phyloP scores from a whole-genome alignment of 1,140 invertebrate genomes.

The Pseudomyrmex flavicornis region DNA sequence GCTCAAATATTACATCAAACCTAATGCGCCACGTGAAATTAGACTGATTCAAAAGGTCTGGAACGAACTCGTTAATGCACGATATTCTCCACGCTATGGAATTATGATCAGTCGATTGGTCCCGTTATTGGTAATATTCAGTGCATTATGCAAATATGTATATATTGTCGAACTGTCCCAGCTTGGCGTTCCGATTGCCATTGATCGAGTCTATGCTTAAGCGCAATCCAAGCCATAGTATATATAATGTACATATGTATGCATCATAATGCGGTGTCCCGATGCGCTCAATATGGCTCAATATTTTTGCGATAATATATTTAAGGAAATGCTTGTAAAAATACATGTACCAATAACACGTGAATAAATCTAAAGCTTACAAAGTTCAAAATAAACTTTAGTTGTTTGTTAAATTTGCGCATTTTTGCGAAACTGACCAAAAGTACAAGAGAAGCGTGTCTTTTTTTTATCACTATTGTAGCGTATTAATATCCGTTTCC shows the following conservation, averaged over 20 bases:
- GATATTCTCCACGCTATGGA: slow-evolving; percentile 27
- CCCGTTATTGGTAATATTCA: slow-evolving; percentile 56
- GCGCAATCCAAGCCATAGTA: slow-evolving; percentile 24
- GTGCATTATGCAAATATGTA: slow-evolving; percentile 60
- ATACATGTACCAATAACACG: background rate
- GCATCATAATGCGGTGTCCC: slow-evolving; percentile 14
- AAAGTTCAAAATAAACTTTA: too few relatives aligned
- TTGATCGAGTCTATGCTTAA: slow-evolving; percentile 47
- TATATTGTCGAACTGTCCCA: slow-evolving; percentile 33
- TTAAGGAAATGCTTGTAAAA: background rate
- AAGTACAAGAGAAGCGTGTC: too few relatives aligned
- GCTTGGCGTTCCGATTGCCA: slow-evolving; percentile 38
- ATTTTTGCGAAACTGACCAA: too few relatives aligned
- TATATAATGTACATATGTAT: background rate
- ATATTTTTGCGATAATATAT: slow-evolving; percentile 15
- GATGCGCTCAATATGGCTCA: background rate
- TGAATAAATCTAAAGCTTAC: too few relatives aligned
- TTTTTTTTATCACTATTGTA: too few relatives aligned
- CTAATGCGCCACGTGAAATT: slow-evolving; percentile 16
- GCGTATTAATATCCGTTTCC: too few relatives aligned
- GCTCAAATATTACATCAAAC: slow-evolving; percentile 4
- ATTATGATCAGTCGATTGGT: slow-evolving; percentile 56
- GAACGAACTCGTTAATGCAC: slow-evolving; percentile 45
- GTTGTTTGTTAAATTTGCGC: too few relatives aligned
- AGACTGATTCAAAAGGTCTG: slow-evolving; percentile 36